Evolutionary conservation across 1,140 invertebrate genomes (phyloP), one percentile per base, ranked within the genome.

Genomic region (Triops longicaudatus): DNA sequence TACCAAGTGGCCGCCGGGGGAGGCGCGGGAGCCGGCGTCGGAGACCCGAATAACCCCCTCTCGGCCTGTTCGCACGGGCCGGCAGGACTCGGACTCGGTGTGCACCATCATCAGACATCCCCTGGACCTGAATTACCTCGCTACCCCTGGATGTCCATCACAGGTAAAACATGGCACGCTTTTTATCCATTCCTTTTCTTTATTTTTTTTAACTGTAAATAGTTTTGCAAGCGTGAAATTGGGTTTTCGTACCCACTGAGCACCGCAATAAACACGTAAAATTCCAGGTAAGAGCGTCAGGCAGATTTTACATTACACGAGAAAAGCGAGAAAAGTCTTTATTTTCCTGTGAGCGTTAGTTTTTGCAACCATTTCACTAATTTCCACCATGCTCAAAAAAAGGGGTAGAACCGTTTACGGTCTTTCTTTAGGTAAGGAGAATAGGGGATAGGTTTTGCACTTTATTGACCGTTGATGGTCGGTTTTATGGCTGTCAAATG

Each of bases 101-200:
- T 78, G 22, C 78, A 78, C 86, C 78, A 81, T 86, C 27, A 85
- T 90, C 80, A 87, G 90, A 63, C 50, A 22, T 81, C 87, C 86
- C 89, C 92, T 81, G 90, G 93, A 80, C 92, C 93, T 41, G 92
- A 93, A 84, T 93, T 96, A 82, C 93, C 94, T 17, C 88, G 94
- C 82, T 96, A 96, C 85, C 94, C 95, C n/a, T 97, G 95, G 95
- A 96, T 97, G 94, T 94, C 94, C 81, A 94, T 96, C 84, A 95
- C 94, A 87, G 95, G 95, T 96, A 89, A 77, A 27, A 27, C 73
- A 27, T 74, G 5, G 17, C 73, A n/a, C 31, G 74, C 31, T 50
- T 12, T 75, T 50, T 28, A 1, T 31, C 2, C 43, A 9, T 44
- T 26, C 11, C 27, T 76, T 27, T 71, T 27, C 42, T 63, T 44